Conservation (phyloP, 1,140 invertebrate genomes). For the Stenopsyche tienmushanensis region DNA sequence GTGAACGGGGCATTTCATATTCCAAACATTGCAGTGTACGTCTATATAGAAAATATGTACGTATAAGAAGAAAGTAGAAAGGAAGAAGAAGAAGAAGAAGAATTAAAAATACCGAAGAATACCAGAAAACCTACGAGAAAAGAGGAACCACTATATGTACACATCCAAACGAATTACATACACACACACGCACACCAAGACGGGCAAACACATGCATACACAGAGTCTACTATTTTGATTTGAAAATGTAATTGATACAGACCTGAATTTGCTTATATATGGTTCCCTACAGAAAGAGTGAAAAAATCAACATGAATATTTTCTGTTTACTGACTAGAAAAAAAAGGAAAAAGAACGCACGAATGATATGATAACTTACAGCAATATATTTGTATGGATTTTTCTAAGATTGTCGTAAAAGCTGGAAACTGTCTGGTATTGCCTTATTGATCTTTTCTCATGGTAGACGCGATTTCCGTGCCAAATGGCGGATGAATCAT, state of each 20-base stretch:
- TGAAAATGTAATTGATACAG: slow-evolving; percentile 47
- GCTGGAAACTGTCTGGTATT: no score
- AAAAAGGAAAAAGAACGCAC: not conserved
- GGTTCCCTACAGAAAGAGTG: slow-evolving; percentile 55
- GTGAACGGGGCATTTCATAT: slow-evolving; percentile 14
- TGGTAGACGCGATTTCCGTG: no score
- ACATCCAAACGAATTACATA: slow-evolving; percentile 37
- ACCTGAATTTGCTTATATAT: slow-evolving; percentile 59
- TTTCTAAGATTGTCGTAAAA: no score
- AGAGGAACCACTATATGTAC: slow-evolving; percentile 33
- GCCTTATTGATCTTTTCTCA: no score
- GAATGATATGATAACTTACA: not conserved
- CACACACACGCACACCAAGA: slow-evolving; percentile 38
- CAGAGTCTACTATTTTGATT: slow-evolving; percentile 37
- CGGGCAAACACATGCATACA: slow-evolving; percentile 40
- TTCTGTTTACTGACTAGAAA: not conserved
- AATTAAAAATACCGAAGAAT: slow-evolving; percentile 22
- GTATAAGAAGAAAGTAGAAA: slow-evolving; percentile 2
- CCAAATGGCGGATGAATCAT: no score
- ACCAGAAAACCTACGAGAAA: slow-evolving; percentile 18
- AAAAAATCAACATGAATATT: slow-evolving; percentile 42
- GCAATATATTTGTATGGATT: no score
- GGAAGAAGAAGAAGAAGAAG: slow-evolving; percentile 3
- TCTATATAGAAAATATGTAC: slow-evolving; percentile 5
- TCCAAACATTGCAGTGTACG: slow-evolving; percentile 13